Evolutionary conservation across 2,113 vertebrate species (phyloP), one percentile per base, ranked within the genome.

Genomic region (Indri indri): DNA sequence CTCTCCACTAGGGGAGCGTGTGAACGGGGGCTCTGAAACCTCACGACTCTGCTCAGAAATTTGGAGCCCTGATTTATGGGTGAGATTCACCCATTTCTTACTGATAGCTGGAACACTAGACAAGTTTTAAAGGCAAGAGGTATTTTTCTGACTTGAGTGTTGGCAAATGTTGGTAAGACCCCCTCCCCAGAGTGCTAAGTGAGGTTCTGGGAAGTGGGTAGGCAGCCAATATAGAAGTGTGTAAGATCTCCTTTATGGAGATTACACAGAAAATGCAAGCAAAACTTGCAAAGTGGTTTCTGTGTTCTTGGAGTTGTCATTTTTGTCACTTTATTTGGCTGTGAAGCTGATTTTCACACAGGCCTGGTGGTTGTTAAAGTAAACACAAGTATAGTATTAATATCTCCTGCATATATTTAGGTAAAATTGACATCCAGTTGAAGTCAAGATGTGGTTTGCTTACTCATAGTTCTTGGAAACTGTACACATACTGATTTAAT

Each of bases 331-430:
- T 96, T 97, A 87, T 95, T 97, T 98, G 97, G 96, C 98, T 98
- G 97, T 68, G 95, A 98, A 97, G 95, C 89, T 97, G 97, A 96
- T 97, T 97, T 98, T 98, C 98, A 97, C 97, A 97, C 98, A 98
- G 92, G 94, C 94, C 90, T 96, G 95, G 96, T 92, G 97, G 96
- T 45, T 98, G 97, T 98, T 96, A 98, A 97, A 97, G 97, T 98
- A 98, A 98, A 98, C 98, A 98, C 93, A 88, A 97, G 96, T 93
- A 95, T 88, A 97, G 97, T 96, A 98, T 98, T 98, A 98, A 97
- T 98, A 97, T 97, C 93, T 90, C 66, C 84, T 95, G 97, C 97
- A 98, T 98, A 95, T 97, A 97, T 97, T 98, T 98, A 92, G 90
- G 92, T 79, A 91, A 94, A 95, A 96, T 74, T 97, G 93, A 95